These are phyloP conservation scores for Etheostoma cragini DNA, from an alignment of 2,113 vertebrate genomes.

Conservation along the genomic window DNA sequence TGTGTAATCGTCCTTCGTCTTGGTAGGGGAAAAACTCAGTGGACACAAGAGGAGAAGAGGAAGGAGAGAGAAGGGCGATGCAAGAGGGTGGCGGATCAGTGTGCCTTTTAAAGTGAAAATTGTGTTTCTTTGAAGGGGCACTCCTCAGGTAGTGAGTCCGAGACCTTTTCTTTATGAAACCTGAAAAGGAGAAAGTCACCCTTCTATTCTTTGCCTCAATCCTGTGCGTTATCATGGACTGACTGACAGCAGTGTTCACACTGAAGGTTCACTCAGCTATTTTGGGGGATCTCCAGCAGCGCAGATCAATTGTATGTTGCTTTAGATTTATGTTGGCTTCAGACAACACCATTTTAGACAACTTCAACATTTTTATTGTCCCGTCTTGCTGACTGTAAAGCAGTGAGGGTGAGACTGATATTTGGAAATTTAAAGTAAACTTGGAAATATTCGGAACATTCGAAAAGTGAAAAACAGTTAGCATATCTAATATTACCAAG, in stretches of 20 bases:
- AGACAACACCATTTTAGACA: background rate
- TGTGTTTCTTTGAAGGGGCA: conserved; percentile 73
- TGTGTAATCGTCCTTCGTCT: conserved; percentile 76
- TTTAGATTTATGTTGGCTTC: background rate
- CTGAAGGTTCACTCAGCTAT: conserved; percentile 6
- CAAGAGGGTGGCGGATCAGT: conserved; percentile 36
- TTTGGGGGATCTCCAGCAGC: conserved; percentile 6
- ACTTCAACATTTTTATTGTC: background rate
- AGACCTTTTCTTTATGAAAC: conserved; percentile 57
- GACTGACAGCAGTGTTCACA: conserved; percentile 18
- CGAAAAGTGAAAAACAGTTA: too few relatives aligned
- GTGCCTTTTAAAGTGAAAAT: conserved; percentile 71
- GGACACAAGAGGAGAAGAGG: conserved; percentile 50
- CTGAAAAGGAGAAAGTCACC: conserved; percentile 52
- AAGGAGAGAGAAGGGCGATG: conserved; percentile 23
- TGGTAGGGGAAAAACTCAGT: conserved; percentile 39
- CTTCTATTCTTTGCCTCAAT: conserved; percentile 18
- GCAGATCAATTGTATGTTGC: conserved; percentile 15
- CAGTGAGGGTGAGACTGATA: background rate
- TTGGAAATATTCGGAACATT: background rate
- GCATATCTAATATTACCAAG: too few relatives aligned
- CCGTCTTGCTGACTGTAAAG: background rate
- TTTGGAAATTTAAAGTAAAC: too few relatives aligned
- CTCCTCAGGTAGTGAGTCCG: conserved; percentile 55
- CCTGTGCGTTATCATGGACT: conserved; percentile 34